These are phyloP conservation scores for Saturnia japonica DNA, from an alignment of 2,888 invertebrate genomes.

Conservation along the genomic window DNA sequence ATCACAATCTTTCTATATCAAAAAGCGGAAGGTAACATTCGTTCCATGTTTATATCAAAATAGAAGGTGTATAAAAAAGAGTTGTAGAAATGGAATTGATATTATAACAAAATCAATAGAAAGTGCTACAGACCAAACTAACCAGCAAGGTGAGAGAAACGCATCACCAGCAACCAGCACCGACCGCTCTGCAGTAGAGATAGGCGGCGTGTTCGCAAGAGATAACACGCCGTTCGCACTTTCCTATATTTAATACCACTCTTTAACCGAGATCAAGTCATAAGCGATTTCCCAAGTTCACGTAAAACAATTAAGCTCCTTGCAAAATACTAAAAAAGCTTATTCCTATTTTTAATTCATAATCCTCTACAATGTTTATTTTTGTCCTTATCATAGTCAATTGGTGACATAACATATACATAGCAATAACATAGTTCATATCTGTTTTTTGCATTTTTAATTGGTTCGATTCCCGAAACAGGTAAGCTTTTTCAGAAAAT, in stretches of 20 bases:
- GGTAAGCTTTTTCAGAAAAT: too few species aligned
- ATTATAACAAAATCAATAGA: constrained; percentile 9
- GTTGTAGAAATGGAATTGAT: background rate
- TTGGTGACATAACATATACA: too few species aligned
- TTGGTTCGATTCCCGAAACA: too few species aligned
- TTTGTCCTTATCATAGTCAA: too few species aligned
- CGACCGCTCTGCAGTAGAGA: constrained; percentile 43
- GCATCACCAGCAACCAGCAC: constrained; percentile 15
- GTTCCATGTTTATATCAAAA: background rate
- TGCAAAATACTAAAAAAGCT: background rate
- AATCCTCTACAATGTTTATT: too few species aligned
- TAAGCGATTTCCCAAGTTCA: constrained; percentile 12
- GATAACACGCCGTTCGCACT: constrained; percentile 46
- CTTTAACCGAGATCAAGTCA: constrained; percentile 30
- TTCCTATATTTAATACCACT: constrained; percentile 38
- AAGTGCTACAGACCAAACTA: constrained; percentile 9
- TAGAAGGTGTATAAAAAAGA: background rate
- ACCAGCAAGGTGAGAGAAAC: constrained; percentile 14
- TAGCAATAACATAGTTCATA: too few species aligned
- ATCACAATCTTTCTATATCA: background rate
- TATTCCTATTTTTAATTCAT: background rate
- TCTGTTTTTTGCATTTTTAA: too few species aligned
- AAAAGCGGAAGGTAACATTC: background rate
- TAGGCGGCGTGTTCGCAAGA: constrained; percentile 46
- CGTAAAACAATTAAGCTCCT: background rate